Percentiles rank a stretch among this genome's conserved stretches.
phyloP scores from a whole-genome alignment of 2,888 invertebrate genomes.

The Iselma pallidipennis region DNA sequence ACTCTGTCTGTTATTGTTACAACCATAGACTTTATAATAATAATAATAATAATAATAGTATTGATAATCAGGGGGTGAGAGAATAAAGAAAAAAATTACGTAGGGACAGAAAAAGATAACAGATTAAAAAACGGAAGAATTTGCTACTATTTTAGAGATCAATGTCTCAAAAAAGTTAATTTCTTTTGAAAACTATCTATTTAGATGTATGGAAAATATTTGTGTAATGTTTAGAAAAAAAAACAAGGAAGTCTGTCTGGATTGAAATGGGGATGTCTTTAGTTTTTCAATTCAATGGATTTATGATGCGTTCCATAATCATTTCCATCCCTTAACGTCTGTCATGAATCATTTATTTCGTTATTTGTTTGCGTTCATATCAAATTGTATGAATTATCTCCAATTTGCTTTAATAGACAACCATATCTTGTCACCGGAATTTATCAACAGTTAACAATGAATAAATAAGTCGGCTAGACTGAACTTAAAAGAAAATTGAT shows the following conservation, averaged over 20 bases:
- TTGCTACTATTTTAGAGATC: no score
- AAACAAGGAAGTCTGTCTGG: not conserved
- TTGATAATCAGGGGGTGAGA: not conserved
- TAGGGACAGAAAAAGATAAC: not conserved
- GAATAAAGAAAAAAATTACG: no score
- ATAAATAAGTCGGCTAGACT: no score
- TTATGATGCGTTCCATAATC: slow-evolving; percentile 25
- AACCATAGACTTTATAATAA: slow-evolving; percentile 35
- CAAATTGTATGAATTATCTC: slow-evolving; percentile 34
- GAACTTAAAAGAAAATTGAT: not conserved
- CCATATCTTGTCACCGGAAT: not conserved
- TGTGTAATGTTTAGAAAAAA: slow-evolving; percentile 1
- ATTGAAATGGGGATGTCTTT: not conserved
- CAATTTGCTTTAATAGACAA: slow-evolving; percentile 18
- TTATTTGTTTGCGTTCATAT: slow-evolving; percentile 35
- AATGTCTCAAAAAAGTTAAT: no score
- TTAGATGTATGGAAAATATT: no score
- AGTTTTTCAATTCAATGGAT: slow-evolving; percentile 22
- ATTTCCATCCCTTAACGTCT: slow-evolving; percentile 28
- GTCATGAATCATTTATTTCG: slow-evolving; percentile 38
- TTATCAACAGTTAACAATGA: not conserved
- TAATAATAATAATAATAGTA: not conserved
- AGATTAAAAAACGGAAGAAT: no score
- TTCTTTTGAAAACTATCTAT: no score
- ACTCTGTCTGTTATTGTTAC: slow-evolving; percentile 39